These are phyloP conservation scores for Regulus satrapa DNA, from an alignment of 2,113 vertebrate species.

Conservation along the genomic window DNA sequence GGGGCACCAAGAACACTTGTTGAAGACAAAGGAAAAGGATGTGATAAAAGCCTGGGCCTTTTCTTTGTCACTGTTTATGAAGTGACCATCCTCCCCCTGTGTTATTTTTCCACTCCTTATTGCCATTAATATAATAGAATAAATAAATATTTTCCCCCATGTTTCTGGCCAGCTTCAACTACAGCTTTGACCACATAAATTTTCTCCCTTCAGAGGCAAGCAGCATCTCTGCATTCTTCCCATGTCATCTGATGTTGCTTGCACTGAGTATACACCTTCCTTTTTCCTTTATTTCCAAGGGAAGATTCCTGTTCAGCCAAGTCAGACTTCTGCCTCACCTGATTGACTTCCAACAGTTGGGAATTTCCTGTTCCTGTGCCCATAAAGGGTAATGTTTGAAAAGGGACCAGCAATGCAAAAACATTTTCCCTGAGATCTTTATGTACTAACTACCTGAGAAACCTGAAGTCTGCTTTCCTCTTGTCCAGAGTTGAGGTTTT, in stretches of 20 bases:
- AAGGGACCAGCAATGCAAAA: not conserved
- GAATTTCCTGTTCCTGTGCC: not conserved
- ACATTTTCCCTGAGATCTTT: not conserved
- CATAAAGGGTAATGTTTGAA: not conserved
- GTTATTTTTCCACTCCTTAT: not conserved
- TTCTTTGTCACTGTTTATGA: not conserved
- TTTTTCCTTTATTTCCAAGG: not conserved
- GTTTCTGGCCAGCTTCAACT: not conserved
- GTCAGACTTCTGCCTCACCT: fast-evolving
- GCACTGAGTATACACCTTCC: not conserved
- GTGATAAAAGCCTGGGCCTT: not conserved
- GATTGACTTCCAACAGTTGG: not conserved
- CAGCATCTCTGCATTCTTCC: not conserved
- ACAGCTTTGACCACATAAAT: not conserved
- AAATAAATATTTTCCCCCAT: too few species aligned
- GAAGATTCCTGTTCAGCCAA: not conserved
- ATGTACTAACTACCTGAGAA: not conserved
- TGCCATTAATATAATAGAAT: not conserved
- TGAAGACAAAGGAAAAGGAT: not conserved
- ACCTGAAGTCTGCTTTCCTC: not conserved
- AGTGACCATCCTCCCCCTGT: not conserved
- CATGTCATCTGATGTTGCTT: not conserved
- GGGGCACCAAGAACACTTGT: not conserved
- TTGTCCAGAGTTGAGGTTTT: not conserved
- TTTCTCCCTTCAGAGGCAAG: not conserved